A percentile compares a stretch with the other conserved stretches of the same genome.
These are phyloP conservation scores for Oxyteleia sp. DNA, from an alignment of 2,888 invertebrate genomes.

Conservation along the genomic window DNA sequence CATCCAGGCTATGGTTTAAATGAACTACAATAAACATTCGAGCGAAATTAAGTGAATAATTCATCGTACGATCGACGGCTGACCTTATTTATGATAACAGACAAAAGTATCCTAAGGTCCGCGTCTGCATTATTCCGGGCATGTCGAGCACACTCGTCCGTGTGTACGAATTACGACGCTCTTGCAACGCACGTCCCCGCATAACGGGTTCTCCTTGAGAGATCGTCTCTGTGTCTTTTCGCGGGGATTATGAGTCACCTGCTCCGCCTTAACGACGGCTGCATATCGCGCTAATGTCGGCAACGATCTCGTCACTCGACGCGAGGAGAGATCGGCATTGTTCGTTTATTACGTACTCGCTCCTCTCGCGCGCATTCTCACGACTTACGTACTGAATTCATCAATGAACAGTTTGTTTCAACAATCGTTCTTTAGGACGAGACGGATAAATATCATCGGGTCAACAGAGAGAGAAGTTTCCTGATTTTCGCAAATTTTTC, in stretches of 20 bases:
- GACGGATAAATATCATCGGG: conserved; percentile 54
- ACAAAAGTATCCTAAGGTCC: conserved; percentile 6
- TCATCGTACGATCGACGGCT: conserved; percentile 31
- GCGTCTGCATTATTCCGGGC: conserved; percentile 41
- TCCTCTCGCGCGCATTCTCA: conserved; percentile 24
- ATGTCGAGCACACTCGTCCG: conserved; percentile 29
- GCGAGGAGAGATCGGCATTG: conserved; percentile 58
- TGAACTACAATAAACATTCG: conserved; percentile 34
- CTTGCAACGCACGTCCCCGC: conserved; percentile 34
- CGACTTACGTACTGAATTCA: conserved; percentile 51
- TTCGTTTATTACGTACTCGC: conserved; percentile 42
- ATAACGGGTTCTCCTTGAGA: conserved; percentile 67
- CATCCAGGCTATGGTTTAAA: conserved; percentile 12
- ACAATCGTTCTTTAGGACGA: conserved; percentile 26
- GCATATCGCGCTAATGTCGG: conserved; percentile 49
- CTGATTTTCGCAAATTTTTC: neutral
- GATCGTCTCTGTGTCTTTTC: conserved; percentile 45
- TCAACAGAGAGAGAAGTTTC: conserved; percentile 38
- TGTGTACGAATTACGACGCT: conserved; percentile 33
- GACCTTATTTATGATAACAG: conserved; percentile 45
- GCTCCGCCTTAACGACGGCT: conserved; percentile 53
- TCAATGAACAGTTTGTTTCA: conserved; percentile 51
- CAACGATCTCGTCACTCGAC: conserved; percentile 54
- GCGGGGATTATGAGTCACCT: conserved; percentile 62
- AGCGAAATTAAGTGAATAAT: conserved; percentile 37